These are phyloP conservation scores for Augochlorella aurata DNA, from an alignment of 2,888 invertebrate genomes.

Conservation along the genomic window DNA sequence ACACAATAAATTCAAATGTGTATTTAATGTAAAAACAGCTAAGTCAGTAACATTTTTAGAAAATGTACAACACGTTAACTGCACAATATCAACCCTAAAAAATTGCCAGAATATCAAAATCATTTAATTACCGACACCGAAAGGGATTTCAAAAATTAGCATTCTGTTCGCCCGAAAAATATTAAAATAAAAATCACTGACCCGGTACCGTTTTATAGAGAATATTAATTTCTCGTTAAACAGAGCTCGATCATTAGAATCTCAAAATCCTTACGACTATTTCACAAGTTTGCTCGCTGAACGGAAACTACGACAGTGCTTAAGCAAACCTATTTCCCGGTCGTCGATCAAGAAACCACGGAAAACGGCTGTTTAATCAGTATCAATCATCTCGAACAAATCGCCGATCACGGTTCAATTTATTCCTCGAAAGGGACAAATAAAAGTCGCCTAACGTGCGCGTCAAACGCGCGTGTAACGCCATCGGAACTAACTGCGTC, in stretches of 20 bases:
- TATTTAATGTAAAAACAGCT: background rate
- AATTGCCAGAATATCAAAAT: no score
- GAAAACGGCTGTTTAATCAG: background rate
- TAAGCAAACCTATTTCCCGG: background rate
- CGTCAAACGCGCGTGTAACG: constrained; percentile 5
- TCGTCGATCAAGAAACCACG: background rate
- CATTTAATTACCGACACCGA: no score
- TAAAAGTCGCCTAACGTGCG: background rate
- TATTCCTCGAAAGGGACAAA: background rate
- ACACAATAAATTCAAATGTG: no score
- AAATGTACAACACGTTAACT: no score
- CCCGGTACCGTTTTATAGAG: background rate
- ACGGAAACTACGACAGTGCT: background rate
- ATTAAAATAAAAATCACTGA: background rate
- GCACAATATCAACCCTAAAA: no score
- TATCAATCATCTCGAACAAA: background rate
- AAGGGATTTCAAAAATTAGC: no score
- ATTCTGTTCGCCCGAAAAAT: no score
- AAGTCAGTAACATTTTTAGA: no score
- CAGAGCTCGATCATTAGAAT: background rate
- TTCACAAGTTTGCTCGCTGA: background rate
- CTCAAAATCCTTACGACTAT: background rate
- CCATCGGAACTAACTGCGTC: background rate
- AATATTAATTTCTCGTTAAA: background rate
- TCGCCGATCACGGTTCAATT: constrained; percentile 3